These are phyloP conservation scores for Apamea crenata DNA, from an alignment of 2,888 invertebrate species.

Conservation along the genomic window DNA sequence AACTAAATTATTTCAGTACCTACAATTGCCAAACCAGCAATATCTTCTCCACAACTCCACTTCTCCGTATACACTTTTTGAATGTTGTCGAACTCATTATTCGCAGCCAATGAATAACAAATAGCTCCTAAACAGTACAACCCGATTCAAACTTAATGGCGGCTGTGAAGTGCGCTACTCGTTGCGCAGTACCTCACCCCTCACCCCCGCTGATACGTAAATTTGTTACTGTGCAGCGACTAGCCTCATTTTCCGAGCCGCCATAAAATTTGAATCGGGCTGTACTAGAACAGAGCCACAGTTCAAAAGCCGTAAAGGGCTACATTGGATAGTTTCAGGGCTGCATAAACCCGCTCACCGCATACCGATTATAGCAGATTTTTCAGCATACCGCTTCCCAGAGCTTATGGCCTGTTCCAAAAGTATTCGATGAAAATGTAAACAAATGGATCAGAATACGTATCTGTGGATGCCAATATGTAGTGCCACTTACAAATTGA, in stretches of 20 bases:
- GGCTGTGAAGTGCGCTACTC: no score
- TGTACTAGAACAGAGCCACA: not conserved
- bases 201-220: no score
- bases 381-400: conserved; percentile 1
- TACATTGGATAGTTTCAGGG: not conserved
- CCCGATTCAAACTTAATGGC: no score
- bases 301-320: not conserved
- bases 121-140: not conserved
- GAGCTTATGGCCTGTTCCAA: not conserved
- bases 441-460: not conserved
- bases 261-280: no score
- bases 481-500: not conserved
- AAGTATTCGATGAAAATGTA: not conserved
- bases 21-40: not conserved
- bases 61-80: not conserved
- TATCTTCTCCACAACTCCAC: not conserved
- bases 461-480: not conserved
- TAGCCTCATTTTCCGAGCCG: no score
- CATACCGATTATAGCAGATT: not conserved
- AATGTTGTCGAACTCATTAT: not conserved
- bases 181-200: no score
- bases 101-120: not conserved
- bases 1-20: not conserved
- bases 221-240: no score
- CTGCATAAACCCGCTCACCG: not conserved